Evolutionary conservation across 2,113 vertebrate genomes (phyloP).

Genomic region (Bubo blakistoni): DNA sequence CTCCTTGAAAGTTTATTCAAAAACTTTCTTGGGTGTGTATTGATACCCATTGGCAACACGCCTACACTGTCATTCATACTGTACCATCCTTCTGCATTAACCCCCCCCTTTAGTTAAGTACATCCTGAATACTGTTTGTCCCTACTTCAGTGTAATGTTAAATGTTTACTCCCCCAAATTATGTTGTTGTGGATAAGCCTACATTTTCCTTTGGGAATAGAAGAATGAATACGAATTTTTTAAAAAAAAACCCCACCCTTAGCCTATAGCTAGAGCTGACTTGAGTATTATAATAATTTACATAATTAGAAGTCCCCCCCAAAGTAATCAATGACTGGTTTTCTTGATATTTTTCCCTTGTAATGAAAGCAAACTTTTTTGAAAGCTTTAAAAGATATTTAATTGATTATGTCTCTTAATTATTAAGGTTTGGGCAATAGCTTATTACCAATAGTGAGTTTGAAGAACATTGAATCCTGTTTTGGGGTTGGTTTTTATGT

Average conservation of each 20-base stretch:
- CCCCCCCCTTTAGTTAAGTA: not conserved
- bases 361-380: not conserved
- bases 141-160: not conserved
- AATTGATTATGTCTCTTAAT: not conserved
- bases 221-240: not conserved
- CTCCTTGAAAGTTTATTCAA: not conserved
- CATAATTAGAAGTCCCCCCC: not conserved
- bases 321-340: not conserved
- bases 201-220: not conserved
- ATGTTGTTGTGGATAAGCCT: not conserved
- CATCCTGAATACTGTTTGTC: not conserved
- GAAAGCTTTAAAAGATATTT: not conserved
- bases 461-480: not conserved
- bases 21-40: not conserved
- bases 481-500: not conserved
- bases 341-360: not conserved
- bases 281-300: not conserved
- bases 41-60: not conserved
- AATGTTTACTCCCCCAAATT: not conserved
- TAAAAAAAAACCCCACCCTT: not conserved
- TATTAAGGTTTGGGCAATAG: not conserved
- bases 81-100: not conserved
- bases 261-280: not conserved
- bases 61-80: rapidly evolving
- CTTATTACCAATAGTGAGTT: not conserved